Percentiles rank a stretch among this genome's conserved stretches.
Conservation (phyloP, 2,888 invertebrate species). For the Leucophenga montana region DNA sequence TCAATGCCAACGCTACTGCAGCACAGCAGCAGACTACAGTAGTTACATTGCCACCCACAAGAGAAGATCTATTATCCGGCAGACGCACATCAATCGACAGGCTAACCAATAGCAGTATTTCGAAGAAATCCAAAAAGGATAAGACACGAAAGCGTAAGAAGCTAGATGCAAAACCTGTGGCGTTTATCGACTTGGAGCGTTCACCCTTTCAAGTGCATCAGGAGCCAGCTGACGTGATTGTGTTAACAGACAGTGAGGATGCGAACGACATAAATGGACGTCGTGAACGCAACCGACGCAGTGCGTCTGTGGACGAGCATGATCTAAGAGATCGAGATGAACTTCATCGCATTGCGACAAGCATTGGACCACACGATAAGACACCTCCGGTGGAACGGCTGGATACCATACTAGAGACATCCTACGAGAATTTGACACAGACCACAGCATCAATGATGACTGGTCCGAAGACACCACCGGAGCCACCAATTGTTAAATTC, state of each 20-base stretch:
- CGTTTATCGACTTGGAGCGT: constrained; percentile 88
- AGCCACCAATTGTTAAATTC: constrained; percentile 79
- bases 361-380: constrained; percentile 50
- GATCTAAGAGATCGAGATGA: constrained; percentile 35
- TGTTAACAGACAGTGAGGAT: constrained; percentile 86
- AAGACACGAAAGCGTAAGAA: constrained; percentile 75
- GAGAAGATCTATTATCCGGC: constrained; percentile 67
- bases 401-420: constrained; percentile 68
- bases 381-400: constrained; percentile 62
- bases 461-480: constrained; percentile 84
- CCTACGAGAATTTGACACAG: constrained; percentile 70
- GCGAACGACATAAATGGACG: constrained; percentile 64
- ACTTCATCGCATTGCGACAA: constrained; percentile 9
- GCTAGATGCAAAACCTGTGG: constrained; percentile 79
- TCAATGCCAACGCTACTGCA: constrained; percentile 22
- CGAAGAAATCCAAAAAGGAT: constrained; percentile 61
- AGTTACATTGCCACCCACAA: constrained; percentile 69
- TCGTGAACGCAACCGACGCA: constrained; percentile 47
- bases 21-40: constrained; percentile 71
- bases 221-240: constrained; percentile 86
- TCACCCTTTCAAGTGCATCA: constrained; percentile 89
- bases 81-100: constrained; percentile 63
- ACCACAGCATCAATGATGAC: constrained; percentile 62
- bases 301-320: constrained; percentile 46
- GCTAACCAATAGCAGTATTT: constrained; percentile 38